These are phyloP conservation scores for Apteryx owenii DNA, from an alignment of 2,113 vertebrate species.

Conservation along the genomic window DNA sequence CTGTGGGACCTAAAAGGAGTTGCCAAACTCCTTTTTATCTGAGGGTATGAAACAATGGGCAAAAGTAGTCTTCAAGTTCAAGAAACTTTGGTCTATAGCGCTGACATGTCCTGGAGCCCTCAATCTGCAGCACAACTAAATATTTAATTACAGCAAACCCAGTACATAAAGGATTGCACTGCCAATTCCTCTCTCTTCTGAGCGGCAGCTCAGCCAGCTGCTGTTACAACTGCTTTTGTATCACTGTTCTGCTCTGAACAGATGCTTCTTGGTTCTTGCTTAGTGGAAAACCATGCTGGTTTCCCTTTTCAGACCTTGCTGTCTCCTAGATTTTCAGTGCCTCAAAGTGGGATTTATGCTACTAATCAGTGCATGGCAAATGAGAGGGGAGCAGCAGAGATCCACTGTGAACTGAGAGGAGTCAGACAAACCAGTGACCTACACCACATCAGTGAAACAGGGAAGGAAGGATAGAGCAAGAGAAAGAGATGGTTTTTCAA, in stretches of 20 bases:
- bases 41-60: not conserved
- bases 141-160: conserved; percentile 27
- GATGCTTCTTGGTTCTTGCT: not conserved
- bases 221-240: not conserved
- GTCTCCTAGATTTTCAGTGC: not conserved
- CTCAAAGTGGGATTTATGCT: not conserved
- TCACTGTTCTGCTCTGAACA: not conserved
- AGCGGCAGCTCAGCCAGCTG: conserved; percentile 1
- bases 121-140: not conserved
- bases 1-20: not conserved
- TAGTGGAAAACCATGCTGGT: not conserved
- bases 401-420: not conserved
- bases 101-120: not conserved
- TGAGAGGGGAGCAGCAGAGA: not conserved
- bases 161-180: not conserved
- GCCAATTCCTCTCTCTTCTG: not conserved
- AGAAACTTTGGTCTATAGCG: not conserved
- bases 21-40: not conserved
- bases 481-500: not conserved
- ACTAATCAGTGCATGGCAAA: not conserved
- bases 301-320: not conserved
- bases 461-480: not conserved
- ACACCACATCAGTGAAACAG: not conserved
- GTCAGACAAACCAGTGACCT: not conserved
- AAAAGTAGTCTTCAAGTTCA: not conserved